These are phyloP conservation scores for Oligia fasciuncula DNA, from an alignment of 2,888 invertebrate species.

Conservation along the genomic window DNA sequence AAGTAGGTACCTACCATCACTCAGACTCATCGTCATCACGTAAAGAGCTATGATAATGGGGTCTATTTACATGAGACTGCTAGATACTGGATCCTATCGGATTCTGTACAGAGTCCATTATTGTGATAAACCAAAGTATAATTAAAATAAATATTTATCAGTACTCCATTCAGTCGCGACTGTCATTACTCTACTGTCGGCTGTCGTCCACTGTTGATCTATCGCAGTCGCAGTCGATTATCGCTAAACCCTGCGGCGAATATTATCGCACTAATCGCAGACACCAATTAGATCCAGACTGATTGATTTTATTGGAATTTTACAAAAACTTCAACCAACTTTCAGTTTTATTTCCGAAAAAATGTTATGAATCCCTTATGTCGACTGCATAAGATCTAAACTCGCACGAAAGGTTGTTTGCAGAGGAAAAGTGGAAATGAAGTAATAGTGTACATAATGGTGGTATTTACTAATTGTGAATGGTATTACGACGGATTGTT, in stretches of 20 bases:
- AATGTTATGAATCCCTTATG: background rate
- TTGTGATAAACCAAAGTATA: background rate
- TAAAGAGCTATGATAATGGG: background rate
- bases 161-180: background rate
- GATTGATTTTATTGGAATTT: slow-evolving; percentile 28
- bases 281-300: slow-evolving; percentile 10
- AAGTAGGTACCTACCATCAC: background rate
- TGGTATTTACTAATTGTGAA: slow-evolving; percentile 28
- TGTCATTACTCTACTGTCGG: background rate
- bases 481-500: slow-evolving; percentile 28
- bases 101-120: background rate
- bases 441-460: slow-evolving; percentile 7
- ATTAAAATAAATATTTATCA: background rate
- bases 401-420: background rate
- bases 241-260: slow-evolving; percentile 22
- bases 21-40: background rate
- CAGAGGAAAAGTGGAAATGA: background rate
- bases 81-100: too few relatives aligned
- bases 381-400: background rate
- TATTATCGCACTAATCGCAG: slow-evolving; percentile 13
- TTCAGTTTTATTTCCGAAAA: background rate
- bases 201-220: background rate
- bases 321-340: background rate
- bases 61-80: background rate
- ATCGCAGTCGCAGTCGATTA: slow-evolving; percentile 3